phyloP scores from a whole-genome alignment of 2,888 invertebrate species.

The Fissipunctia ypsillon region DNA sequence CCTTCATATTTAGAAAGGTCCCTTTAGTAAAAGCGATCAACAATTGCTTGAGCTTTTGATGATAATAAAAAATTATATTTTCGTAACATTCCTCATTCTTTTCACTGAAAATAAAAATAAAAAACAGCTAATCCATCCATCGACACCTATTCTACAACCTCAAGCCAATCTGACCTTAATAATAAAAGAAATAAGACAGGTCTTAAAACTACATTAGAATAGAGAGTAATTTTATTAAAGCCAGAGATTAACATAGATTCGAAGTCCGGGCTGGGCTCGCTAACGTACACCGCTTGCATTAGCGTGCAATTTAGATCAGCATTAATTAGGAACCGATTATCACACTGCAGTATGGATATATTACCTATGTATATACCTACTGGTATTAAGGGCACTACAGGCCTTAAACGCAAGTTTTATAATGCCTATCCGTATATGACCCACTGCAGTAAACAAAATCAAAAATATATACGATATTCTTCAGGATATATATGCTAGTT shows the following conservation, averaged over 20 bases:
- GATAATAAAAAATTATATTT: too few species aligned
- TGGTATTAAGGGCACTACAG: too few species aligned
- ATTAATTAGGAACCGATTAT: constrained; percentile 35
- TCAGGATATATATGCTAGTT: too few species aligned
- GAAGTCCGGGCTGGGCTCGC: constrained; percentile 15
- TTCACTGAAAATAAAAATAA: too few species aligned
- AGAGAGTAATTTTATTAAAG: constrained; percentile 43
- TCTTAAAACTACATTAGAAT: constrained; percentile 28
- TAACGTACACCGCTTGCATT: constrained; percentile 35
- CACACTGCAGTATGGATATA: background rate
- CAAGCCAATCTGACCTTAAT: constrained; percentile 8
- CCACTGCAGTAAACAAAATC: too few species aligned
- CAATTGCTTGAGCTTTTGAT: too few species aligned
- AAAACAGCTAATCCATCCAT: background rate
- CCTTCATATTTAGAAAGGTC: background rate
- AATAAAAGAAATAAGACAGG: background rate
- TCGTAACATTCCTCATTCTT: too few species aligned
- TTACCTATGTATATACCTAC: background rate
- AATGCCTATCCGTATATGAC: too few species aligned
- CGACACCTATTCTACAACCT: background rate
- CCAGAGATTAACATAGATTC: constrained; percentile 50
- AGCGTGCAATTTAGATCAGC: constrained; percentile 35
- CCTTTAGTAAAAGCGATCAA: too few species aligned
- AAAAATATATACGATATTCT: too few species aligned
- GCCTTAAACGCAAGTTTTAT: too few species aligned